Percentiles rank a stretch among this genome's conserved stretches.
These are phyloP conservation scores for Mizuhopecten yessoensis DNA, from an alignment of 1,140 invertebrate species.

Conservation along the genomic window DNA sequence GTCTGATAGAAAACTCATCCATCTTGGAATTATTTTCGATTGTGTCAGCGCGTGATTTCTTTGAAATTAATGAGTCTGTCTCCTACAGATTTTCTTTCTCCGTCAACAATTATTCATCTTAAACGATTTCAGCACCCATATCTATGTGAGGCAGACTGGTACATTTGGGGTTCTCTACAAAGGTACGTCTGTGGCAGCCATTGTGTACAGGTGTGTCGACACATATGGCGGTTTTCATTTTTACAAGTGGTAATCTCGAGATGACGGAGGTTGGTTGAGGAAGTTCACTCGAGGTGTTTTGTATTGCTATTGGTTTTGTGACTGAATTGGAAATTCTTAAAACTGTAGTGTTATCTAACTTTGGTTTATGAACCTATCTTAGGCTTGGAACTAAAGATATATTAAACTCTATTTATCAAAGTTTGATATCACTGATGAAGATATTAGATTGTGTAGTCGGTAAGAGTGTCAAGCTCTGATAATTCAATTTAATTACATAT, in stretches of 20 bases:
- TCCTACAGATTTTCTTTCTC: not conserved
- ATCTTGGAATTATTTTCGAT: conserved; percentile 27
- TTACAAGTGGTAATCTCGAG: not conserved
- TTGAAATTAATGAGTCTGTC: conserved; percentile 16
- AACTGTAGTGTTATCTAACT: not conserved
- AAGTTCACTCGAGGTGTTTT: not conserved
- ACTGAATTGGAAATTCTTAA: not conserved
- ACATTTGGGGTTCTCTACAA: not conserved
- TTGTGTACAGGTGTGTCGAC: not conserved
- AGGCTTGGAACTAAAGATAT: too few species aligned
- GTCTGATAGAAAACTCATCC: not conserved
- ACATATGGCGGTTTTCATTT: not conserved
- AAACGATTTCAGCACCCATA: not conserved
- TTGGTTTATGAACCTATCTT: too few species aligned
- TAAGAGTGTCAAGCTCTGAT: too few species aligned
- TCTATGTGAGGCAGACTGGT: not conserved
- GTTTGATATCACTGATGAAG: not conserved
- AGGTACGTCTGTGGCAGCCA: conserved; percentile 1
- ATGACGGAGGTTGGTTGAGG: not conserved
- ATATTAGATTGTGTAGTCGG: too few species aligned
- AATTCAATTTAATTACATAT: too few species aligned
- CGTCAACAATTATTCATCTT: not conserved
- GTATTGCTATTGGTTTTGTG: not conserved
- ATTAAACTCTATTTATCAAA: too few species aligned
- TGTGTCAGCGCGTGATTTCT: not conserved